phyloP scores from a whole-genome alignment of 2,113 vertebrate species.

The Corythoichthys intestinalis region DNA sequence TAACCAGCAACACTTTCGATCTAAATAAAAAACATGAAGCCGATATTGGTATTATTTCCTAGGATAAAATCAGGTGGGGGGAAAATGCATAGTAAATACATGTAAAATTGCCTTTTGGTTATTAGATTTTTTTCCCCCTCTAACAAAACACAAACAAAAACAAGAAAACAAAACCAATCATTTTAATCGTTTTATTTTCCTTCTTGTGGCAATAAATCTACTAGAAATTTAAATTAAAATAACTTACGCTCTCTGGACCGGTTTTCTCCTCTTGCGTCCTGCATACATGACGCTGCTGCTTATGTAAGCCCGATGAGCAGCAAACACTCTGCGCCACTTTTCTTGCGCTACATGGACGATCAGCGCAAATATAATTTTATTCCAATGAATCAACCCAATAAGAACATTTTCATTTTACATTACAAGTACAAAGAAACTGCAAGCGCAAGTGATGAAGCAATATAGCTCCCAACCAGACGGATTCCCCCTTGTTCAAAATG shows the following conservation, averaged over 20 bases:
- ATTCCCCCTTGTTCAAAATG: not conserved
- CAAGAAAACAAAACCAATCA: not conserved
- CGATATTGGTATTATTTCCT: not conserved
- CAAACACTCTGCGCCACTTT: conserved; percentile 7
- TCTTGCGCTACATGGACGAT: conserved; percentile 43
- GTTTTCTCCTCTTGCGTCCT: conserved; percentile 73
- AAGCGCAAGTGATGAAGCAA: not conserved
- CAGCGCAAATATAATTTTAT: conserved; percentile 6
- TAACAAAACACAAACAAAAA: not conserved
- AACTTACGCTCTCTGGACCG: conserved; percentile 68
- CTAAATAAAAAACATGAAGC: not conserved
- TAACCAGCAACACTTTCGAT: not conserved
- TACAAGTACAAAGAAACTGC: not conserved
- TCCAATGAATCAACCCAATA: not conserved
- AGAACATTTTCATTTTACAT: not conserved
- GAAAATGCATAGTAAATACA: not conserved
- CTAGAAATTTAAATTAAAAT: not conserved
- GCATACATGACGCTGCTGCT: conserved; percentile 61
- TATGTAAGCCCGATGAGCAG: conserved; percentile 22
- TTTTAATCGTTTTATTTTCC: not conserved
- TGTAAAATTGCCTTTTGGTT: not conserved
- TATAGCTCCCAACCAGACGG: not conserved
- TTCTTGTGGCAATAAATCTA: not conserved
- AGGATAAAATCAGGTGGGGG: not conserved
- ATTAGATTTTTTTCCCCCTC: not conserved